Percentiles rank a stretch among this genome's conserved stretches.
Evolutionary conservation across 1,140 invertebrate genomes (phyloP).

Genomic region (Rhopalosiphum padi): DNA sequence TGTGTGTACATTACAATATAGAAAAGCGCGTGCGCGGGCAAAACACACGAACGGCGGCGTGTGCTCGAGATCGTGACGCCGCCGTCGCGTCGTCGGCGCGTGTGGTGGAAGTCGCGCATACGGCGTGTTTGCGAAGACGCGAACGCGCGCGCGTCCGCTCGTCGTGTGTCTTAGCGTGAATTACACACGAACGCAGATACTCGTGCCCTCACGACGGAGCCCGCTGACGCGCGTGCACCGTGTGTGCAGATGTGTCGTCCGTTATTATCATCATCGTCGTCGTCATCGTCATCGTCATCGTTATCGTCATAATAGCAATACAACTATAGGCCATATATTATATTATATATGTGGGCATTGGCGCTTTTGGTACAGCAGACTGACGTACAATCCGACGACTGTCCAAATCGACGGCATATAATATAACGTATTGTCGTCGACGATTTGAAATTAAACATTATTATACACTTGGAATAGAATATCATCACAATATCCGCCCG

Average conservation of each 20-base stretch:
- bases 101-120: conserved; percentile 17
- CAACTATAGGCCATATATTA: neutral
- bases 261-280: neutral
- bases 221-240: neutral
- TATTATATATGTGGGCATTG: no score
- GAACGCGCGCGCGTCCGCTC: neutral
- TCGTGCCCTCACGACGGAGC: neutral
- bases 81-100: conserved; percentile 23
- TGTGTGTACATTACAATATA: neutral
- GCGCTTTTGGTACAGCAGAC: neutral
- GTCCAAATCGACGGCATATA: neutral
- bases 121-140: neutral
- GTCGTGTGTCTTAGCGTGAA: conserved; percentile 34
- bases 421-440: neutral
- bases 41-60: conserved; percentile 40
- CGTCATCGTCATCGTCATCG: neutral
- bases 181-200: neutral
- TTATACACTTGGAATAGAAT: neutral
- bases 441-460: neutral
- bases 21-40: conserved; percentile 45
- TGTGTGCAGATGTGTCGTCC: neutral
- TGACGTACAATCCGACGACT: neutral
- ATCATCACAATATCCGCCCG: neutral
- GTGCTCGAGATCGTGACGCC: conserved; percentile 53
- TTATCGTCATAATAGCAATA: neutral